Conservation (phyloP, 1,140 invertebrate genomes). For the Amphibalanus amphitrite region DNA sequence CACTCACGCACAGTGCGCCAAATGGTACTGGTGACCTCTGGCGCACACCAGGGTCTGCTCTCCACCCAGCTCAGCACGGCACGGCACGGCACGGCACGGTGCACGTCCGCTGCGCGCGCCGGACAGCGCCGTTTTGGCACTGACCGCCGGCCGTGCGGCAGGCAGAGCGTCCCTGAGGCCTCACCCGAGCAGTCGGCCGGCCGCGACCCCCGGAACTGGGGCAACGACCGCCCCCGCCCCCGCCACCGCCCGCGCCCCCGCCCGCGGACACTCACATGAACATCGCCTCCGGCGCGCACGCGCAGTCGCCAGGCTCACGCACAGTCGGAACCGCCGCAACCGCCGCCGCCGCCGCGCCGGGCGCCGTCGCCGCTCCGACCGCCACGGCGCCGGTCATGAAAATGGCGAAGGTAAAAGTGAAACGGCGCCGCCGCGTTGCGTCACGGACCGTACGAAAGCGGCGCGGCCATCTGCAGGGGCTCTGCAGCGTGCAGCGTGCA, state of each 20-base stretch:
- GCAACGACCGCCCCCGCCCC: background rate
- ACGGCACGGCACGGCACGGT: background rate
- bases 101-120: background rate
- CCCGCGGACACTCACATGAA: background rate
- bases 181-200: background rate
- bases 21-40: too few species aligned
- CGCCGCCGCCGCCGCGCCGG: too few species aligned
- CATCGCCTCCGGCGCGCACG: background rate
- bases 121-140: background rate
- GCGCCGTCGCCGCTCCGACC: background rate
- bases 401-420: conserved; percentile 1
- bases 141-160: too few species aligned
- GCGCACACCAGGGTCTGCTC: too few species aligned
- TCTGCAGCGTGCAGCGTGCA: background rate
- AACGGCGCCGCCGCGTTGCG: background rate
- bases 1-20: too few species aligned
- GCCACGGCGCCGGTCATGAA: background rate
- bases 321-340: too few species aligned
- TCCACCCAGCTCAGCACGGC: too few species aligned
- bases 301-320: too few species aligned
- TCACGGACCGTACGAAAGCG: background rate
- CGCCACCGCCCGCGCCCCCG: too few species aligned
- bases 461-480: background rate
- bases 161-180: too few species aligned
- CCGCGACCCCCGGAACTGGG: background rate